Conservation (phyloP, 1,140 invertebrate genomes). For the Heterodera schachtii region DNA sequence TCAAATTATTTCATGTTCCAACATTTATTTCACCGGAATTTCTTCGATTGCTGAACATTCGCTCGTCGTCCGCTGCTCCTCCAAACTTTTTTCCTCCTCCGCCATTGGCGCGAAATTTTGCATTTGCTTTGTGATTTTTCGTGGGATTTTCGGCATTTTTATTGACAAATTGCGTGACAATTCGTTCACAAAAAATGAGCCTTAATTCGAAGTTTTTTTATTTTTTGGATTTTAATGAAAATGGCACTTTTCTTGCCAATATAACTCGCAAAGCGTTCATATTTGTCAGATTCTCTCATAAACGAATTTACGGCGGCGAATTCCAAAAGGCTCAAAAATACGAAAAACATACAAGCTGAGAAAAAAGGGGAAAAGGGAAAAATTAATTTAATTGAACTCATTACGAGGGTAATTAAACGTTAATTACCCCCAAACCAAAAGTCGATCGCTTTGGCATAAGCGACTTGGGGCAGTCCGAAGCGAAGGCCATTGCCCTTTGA, state of each 20-base stretch:
- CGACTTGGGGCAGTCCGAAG: constrained; percentile 52
- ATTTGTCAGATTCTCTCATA: constrained; percentile 62
- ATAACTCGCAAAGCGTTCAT: constrained; percentile 53
- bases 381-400: neutral
- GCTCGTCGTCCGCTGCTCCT: neutral
- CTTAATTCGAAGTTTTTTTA: neutral
- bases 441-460: constrained; percentile 52
- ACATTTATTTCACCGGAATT: neutral
- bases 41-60: constrained; percentile 11
- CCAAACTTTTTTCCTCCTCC: neutral
- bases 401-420: neutral
- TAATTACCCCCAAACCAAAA: constrained; percentile 51
- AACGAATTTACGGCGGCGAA: constrained; percentile 62
- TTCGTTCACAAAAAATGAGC: neutral
- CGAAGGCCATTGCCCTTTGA: constrained; percentile 49
- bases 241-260: constrained; percentile 32
- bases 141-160: neutral
- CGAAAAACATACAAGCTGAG: constrained; percentile 60
- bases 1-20: neutral
- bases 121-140: neutral
- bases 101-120: neutral
- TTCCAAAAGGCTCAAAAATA: constrained; percentile 59
- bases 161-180: neutral
- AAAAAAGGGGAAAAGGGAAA: neutral
- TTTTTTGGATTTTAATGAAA: neutral